Evolutionary conservation across 2,113 vertebrate species (phyloP).

Genomic region (Polypterus bichir): DNA sequence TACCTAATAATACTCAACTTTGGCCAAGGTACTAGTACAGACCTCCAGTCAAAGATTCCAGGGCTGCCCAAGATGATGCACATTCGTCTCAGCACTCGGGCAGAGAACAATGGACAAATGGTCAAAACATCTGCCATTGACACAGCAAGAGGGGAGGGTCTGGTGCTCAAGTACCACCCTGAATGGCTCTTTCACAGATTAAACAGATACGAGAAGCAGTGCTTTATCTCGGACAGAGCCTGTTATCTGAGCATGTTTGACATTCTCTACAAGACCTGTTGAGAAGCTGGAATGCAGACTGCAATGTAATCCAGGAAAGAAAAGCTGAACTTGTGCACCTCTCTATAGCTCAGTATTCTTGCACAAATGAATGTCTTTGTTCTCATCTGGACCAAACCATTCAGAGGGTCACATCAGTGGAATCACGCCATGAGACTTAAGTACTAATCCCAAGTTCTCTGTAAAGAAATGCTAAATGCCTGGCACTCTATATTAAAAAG

Average conservation of each 20-base stretch:
- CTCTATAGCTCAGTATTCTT: no score
- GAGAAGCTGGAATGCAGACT: neutral
- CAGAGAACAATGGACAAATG: constrained; percentile 24
- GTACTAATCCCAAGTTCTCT: constrained; percentile 55
- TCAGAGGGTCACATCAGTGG: no score
- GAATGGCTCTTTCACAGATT: constrained; percentile 42
- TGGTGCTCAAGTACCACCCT: constrained; percentile 65
- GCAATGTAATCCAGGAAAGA: no score
- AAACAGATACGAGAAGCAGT: constrained; percentile 40
- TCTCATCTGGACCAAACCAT: no score
- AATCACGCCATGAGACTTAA: no score
- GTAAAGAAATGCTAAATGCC: constrained; percentile 74
- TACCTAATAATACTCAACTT: constrained; percentile 85
- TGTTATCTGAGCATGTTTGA: constrained; percentile 65
- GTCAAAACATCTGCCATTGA: constrained; percentile 39
- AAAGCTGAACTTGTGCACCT: no score
- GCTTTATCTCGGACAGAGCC: constrained; percentile 74
- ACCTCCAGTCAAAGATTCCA: constrained; percentile 47
- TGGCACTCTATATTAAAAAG: constrained; percentile 57
- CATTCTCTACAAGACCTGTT: constrained; percentile 61
- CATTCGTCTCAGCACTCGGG: constrained; percentile 62
- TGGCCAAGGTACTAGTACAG: constrained; percentile 39
- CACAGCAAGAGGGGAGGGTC: constrained; percentile 64
- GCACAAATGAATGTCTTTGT: no score
- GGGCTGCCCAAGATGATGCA: constrained; percentile 50